Percentiles rank a stretch among this genome's conserved stretches.
These are phyloP conservation scores for Propithecus perrieri DNA, from an alignment of 2,797 vertebrate genomes.

Conservation along the genomic window DNA sequence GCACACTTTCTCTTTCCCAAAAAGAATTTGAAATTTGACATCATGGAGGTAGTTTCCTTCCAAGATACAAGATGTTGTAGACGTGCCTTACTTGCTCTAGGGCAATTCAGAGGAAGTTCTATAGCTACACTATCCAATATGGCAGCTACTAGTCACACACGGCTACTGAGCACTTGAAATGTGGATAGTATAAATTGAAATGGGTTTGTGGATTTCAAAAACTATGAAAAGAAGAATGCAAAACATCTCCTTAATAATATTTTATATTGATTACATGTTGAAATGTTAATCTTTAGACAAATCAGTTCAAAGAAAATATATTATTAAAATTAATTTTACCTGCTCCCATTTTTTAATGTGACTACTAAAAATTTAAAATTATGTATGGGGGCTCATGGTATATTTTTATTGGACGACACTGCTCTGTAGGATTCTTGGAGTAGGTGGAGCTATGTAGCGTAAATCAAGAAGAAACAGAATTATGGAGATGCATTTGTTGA, in stretches of 20 bases:
- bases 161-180: background rate
- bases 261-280: background rate
- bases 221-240: background rate
- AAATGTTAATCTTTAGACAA: background rate
- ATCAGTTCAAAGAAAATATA: background rate
- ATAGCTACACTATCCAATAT: background rate
- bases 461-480: background rate
- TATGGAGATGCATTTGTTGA: background rate
- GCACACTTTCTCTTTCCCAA: background rate
- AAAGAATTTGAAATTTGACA: background rate
- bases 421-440: background rate
- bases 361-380: background rate
- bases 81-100: background rate
- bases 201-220: background rate
- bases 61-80: background rate
- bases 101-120: background rate
- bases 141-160: too few relatives aligned
- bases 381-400: background rate
- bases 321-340: background rate
- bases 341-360: background rate
- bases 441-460: background rate
- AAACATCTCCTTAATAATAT: background rate
- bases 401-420: background rate
- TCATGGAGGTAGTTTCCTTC: background rate
- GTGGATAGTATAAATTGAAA: background rate